These are phyloP conservation scores for Xiphydria camelus DNA, from an alignment of 2,888 invertebrate genomes.

Conservation along the genomic window DNA sequence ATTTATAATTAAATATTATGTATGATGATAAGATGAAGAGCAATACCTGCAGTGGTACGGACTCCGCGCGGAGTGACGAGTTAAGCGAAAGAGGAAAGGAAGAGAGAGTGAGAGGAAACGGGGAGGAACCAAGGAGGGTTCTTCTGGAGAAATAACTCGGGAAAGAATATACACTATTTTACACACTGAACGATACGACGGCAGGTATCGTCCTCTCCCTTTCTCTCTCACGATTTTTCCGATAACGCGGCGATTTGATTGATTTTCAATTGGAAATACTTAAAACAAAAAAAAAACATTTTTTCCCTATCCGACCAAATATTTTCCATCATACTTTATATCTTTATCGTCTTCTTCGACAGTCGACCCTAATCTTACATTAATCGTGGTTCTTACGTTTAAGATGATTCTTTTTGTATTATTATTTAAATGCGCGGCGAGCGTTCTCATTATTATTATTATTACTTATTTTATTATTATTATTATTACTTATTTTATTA, in stretches of 20 bases:
- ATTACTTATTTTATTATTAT: conserved; percentile 1
- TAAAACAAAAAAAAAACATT: too few species aligned
- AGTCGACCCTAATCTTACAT: background rate
- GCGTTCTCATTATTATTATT: background rate
- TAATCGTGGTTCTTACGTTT: background rate
- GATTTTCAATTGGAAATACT: too few species aligned
- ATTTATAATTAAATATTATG: background rate
- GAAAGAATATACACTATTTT: too few species aligned
- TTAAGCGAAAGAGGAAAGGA: background rate
- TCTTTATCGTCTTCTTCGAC: background rate
- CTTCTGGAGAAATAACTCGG: too few species aligned
- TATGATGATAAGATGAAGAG: background rate
- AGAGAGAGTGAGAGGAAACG: background rate
- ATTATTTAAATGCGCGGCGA: background rate
- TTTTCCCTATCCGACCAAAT: too few species aligned
- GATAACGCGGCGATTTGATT: too few species aligned
- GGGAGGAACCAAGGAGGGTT: background rate
- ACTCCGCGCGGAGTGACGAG: background rate
- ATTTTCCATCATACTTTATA: too few species aligned
- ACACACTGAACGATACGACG: too few species aligned
- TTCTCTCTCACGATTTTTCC: too few species aligned
- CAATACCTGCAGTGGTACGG: background rate
- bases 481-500: background rate
- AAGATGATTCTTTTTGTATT: background rate
- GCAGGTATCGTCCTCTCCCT: too few species aligned